phyloP scores from a whole-genome alignment of 2,888 invertebrate genomes.

The Ganaspis brasiliensis region DNA sequence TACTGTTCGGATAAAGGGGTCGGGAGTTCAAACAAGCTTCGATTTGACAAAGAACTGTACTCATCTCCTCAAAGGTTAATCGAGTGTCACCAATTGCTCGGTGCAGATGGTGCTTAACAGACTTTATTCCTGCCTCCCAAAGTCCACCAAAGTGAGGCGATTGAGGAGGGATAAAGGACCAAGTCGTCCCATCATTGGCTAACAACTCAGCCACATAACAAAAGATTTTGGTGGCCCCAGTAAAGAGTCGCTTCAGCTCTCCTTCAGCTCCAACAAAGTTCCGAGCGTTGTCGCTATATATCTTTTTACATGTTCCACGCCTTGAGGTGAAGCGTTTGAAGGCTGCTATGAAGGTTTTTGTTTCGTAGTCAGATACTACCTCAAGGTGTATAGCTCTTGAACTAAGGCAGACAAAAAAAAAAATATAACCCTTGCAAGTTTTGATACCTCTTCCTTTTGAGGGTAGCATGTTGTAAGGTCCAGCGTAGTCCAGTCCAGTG shows the following conservation, averaged over 20 bases:
- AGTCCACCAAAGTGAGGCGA: slow-evolving; percentile 55
- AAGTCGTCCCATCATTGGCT: neutral
- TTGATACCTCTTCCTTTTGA: no score
- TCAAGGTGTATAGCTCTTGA: neutral
- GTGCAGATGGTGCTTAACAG: slow-evolving; percentile 51
- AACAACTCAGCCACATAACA: neutral
- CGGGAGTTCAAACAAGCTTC: slow-evolving; percentile 52
- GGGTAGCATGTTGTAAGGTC: no score
- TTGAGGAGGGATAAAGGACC: slow-evolving; percentile 34
- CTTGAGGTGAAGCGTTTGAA: slow-evolving; percentile 50
- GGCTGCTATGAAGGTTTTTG: slow-evolving; percentile 51
- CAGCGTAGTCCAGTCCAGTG: no score
- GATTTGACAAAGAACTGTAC: slow-evolving; percentile 50
- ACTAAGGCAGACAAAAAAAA: no score
- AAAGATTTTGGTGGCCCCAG: slow-evolving; percentile 26
- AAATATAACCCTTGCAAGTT: no score
- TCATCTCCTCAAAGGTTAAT: slow-evolving; percentile 48
- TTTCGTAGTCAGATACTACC: slow-evolving; percentile 39
- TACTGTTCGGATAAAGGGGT: slow-evolving; percentile 44
- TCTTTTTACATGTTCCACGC: slow-evolving; percentile 39
- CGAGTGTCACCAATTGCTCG: slow-evolving; percentile 39
- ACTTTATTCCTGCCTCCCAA: slow-evolving; percentile 55
- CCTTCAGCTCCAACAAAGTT: slow-evolving; percentile 57
- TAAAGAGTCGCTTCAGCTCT: slow-evolving; percentile 46
- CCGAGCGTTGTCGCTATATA: slow-evolving; percentile 54